A percentile compares a stretch with the other conserved stretches of the same genome.
Conservation (phyloP, 2,113 vertebrate genomes). For the Conger conger region DNA sequence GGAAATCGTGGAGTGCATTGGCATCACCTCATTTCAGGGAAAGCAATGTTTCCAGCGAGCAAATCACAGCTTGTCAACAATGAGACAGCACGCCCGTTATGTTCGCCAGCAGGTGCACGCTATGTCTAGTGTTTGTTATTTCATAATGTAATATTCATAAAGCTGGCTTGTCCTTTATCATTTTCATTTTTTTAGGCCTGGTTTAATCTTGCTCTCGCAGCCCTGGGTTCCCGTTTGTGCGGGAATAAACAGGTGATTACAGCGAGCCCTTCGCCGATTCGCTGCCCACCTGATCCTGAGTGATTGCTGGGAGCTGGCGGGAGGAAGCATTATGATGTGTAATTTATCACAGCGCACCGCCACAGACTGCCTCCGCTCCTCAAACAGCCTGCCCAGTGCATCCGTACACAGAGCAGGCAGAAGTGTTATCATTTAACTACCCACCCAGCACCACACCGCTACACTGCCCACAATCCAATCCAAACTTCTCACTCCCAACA, state of each 20-base stretch:
- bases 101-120: background rate
- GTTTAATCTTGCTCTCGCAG: background rate
- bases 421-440: background rate
- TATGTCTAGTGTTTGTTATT: background rate
- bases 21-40: background rate
- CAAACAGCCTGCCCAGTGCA: background rate
- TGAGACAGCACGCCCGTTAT: background rate
- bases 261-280: background rate
- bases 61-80: background rate
- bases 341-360: background rate
- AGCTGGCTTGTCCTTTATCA: background rate
- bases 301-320: background rate
- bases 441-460: background rate
- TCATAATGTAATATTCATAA: background rate
- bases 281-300: background rate
- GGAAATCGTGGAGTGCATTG: background rate
- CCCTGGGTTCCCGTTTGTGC: background rate
- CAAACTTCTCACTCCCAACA: no score
- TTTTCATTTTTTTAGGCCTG: background rate
- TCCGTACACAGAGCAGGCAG: background rate
- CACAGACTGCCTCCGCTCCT: background rate
- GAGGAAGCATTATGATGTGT: background rate
- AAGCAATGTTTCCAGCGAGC: background rate
- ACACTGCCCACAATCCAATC: background rate
- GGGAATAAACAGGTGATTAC: background rate